Percentiles rank a stretch among this genome's conserved stretches.
These are phyloP conservation scores for Elysia crispata DNA, from an alignment of 2,888 invertebrate genomes.

Conservation along the genomic window DNA sequence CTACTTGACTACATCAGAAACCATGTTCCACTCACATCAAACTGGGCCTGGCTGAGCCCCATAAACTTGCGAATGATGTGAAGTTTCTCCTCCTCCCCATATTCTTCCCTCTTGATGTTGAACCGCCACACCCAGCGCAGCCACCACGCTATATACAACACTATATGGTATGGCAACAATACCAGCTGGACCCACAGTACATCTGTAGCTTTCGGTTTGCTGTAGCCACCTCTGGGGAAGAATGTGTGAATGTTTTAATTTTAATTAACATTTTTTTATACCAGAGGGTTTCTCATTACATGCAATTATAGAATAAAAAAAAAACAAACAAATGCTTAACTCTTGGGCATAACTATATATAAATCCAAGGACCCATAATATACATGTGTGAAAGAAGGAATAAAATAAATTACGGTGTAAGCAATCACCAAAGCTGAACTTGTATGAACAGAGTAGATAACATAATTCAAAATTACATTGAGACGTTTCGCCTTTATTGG, in stretches of 20 bases:
- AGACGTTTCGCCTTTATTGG: no score
- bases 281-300: no score
- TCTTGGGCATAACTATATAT: no score
- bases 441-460: no score
- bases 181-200: conserved; percentile 91
- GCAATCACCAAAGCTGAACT: no score
- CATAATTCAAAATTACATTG: no score
- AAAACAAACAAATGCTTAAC: no score
- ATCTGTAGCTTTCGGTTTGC: conserved; percentile 85
- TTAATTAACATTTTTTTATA: no score
- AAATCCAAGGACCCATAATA: no score
- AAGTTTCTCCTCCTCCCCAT: conserved; percentile 88
- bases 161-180: conserved; percentile 85
- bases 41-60: conserved; percentile 80
- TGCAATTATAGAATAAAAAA: no score
- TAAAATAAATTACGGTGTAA: no score
- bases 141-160: conserved; percentile 86
- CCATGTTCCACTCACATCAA: conserved; percentile 80
- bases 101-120: conserved; percentile 85
- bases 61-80: conserved; percentile 89
- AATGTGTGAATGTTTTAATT: neutral
- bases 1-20: no score
- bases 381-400: neutral
- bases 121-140: conserved; percentile 89
- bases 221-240: conserved; percentile 87